Base-by-base conservation (phyloP, 2,797 vertebrate genomes). In the Chromobotia macracanthus region DNA sequence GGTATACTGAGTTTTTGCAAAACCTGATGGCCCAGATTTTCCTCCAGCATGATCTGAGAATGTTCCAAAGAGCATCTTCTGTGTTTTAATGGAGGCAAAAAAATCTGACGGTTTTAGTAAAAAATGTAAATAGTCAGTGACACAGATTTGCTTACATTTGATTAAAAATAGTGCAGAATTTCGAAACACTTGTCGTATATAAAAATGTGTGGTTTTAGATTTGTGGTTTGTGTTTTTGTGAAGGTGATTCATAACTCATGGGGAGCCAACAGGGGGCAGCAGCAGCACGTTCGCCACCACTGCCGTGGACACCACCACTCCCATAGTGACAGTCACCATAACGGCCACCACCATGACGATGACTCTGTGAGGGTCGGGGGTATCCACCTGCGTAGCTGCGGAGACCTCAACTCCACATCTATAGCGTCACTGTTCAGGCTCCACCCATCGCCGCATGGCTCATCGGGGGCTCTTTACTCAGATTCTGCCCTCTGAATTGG, bases 341-440 rank as follows among this genome's bases (percentile, higher is more conserved):
- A 91, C 82, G 71, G 65, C 60, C 72, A 23, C 18, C 89, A 89
- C 55, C 88, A 70, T 12, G 86, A 90, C 12, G 84, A 91, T 72
- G 82, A 85, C 80, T 88, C 84, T 0, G 88, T 89, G 21, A 78
- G 76, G 25, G 41, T 77, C 0, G 95, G 96, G 51, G 95, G 95
- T 23, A 96, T 97, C 75, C 96, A 98, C 88, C 91, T 98, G 77
- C 95, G 94, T 69, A 99, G 97, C 91, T 98, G 97, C 0, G 97
- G 97, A 2, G 97, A 99, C 84, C 91, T 98, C 76, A 99, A 93
- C 87, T 97, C 94, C 0, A 92, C 94, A 0, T 96, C 97, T 0
- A 88, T 91, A 0, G 84, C 82, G 0, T 95, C 96, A 1, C 88
- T 97, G 58, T 92, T 94, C 5, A 93, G 94, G 23, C 86, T 98